A percentile compares a stretch with the other conserved stretches of the same genome.
These are phyloP conservation scores for Oncorhynchus keta DNA, from an alignment of 2,113 vertebrate genomes.

Conservation along the genomic window DNA sequence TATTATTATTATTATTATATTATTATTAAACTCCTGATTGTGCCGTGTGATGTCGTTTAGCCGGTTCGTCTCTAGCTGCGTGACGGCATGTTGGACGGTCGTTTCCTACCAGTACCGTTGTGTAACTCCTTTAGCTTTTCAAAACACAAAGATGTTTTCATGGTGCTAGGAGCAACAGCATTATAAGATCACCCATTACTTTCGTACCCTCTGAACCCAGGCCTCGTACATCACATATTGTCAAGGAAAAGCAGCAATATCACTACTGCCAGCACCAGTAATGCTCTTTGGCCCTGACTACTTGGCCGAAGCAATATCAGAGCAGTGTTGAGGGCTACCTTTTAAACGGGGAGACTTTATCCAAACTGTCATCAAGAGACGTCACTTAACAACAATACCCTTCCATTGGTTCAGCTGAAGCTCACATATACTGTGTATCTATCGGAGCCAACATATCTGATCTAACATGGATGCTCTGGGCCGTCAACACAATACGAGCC, in stretches of 20 bases:
- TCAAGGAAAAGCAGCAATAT: slow-evolving; percentile 15
- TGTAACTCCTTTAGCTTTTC: slow-evolving; percentile 69
- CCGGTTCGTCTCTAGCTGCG: slow-evolving; percentile 56
- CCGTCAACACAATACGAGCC: slow-evolving; percentile 28
- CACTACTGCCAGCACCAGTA: slow-evolving; percentile 14
- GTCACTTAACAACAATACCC: not conserved
- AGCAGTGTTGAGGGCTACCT: not conserved
- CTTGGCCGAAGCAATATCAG: not conserved
- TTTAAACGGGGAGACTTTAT: not conserved
- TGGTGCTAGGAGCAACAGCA: slow-evolving; percentile 49
- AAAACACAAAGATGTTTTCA: slow-evolving; percentile 67
- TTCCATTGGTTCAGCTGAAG: too few species aligned
- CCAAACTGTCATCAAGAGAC: not conserved
- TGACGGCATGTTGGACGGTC: slow-evolving; percentile 55
- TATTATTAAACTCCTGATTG: slow-evolving; percentile 71
- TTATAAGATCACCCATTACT: not conserved
- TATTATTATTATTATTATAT: too few species aligned
- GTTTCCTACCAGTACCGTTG: slow-evolving; percentile 66
- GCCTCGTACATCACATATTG: slow-evolving; percentile 44
- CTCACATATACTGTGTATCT: not conserved
- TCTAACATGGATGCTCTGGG: slow-evolving; percentile 38
- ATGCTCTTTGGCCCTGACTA: not conserved
- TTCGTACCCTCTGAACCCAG: slow-evolving; percentile 17
- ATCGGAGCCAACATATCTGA: slow-evolving; percentile 17
- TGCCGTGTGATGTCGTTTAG: slow-evolving; percentile 62